Base-by-base conservation (phyloP, 2,797 vertebrate genomes). In the Scyliorhinus canicula region DNA sequence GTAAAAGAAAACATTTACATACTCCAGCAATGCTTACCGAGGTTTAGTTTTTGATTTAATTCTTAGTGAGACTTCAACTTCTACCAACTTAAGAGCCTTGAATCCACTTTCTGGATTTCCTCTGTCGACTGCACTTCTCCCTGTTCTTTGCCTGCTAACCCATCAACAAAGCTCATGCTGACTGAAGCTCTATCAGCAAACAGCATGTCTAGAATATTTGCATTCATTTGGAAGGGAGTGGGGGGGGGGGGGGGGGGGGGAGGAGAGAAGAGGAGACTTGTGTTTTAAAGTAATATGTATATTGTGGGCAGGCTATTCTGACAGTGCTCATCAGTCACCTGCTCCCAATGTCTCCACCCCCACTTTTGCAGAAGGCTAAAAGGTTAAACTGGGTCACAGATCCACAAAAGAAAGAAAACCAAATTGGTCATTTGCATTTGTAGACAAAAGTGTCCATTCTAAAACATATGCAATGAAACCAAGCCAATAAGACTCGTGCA, bases 281-380 rank as follows among this genome's bases (percentile, higher is more conserved):
- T 28, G 96, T 96, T 96, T 96, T 97, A 96, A 97, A 97, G 97
- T 96, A 96, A 97, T 97, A 97, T 97, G 19, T 96, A 97, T 97
- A 97, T 97, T 97, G 97, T 97, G 96, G 98, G 96, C 96, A 96
- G 96, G 96, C 97, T 96, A 96, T 97, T 98, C 96, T 98, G 97
- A 98, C 98, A 98, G 97, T 97, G 97, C 97, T 97, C 97, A 98
- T 98, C 98, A 98, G 98, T 98, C 98, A 98, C 97, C 98, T 98
- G 98, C 97, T 97, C 97, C 96, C 96, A 96, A 96, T 97, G 97
- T 96, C 96, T 95, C 97, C 96, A 96, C 96, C 96, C 96, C 84
- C 4, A 96, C 96, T 96, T 97, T 97, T 95, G 96, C 96, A 96
- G 96, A 95, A 95, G 96, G 96, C 97, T 95, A 97, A 98, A 97